Evolutionary conservation across 2,888 invertebrate genomes (phyloP), one percentile per base, ranked within the genome.

Genomic region (Ornithoptera alexandrae): DNA sequence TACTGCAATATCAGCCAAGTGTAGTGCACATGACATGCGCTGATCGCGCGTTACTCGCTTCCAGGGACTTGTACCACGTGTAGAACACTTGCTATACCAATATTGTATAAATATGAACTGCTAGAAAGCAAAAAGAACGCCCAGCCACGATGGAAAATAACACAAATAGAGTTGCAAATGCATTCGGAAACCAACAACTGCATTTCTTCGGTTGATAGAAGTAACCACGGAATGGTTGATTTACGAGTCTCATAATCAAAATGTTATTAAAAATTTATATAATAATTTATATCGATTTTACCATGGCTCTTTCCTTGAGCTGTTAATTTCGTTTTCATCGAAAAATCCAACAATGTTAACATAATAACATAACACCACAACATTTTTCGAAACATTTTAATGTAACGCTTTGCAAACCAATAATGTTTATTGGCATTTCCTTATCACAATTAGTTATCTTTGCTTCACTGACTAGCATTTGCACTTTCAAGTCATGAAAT

Each of bases 281-380:
- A 56, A 57, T 24, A 46, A 30, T 36, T 65, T 62, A 81, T 85
- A 90, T 90, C 88, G 89, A 90, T 90, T 88, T 94, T 94, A 95
- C 95, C 95, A 94, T 95, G 95, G 91, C 94, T 95, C 89, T 94
- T 95, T 89, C 95, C 95, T 89, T 95, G 95, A 79, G 94, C 94
- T 88, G 95, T 94, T 89, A 95, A 93, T 88, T 94, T 94, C 76
- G 94, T 95, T 87, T 95, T 94, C 79, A 94, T 93, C 76, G 95
- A 93, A 84, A 94, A 93, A 92, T 95, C 94, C 85, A 95, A 89
- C 85, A 95, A 92, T 81, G 94, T 94, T 89, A 95, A 92, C 86
- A 94, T 84, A 91, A 95, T 93, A 88, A 95, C 90, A 89, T 94
- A 94, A 94, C 93, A 94, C 93, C 94, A 94, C 90, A 94, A 89